Conservation (phyloP, 2,888 invertebrate genomes). For the Patella ulyssiponensis region DNA sequence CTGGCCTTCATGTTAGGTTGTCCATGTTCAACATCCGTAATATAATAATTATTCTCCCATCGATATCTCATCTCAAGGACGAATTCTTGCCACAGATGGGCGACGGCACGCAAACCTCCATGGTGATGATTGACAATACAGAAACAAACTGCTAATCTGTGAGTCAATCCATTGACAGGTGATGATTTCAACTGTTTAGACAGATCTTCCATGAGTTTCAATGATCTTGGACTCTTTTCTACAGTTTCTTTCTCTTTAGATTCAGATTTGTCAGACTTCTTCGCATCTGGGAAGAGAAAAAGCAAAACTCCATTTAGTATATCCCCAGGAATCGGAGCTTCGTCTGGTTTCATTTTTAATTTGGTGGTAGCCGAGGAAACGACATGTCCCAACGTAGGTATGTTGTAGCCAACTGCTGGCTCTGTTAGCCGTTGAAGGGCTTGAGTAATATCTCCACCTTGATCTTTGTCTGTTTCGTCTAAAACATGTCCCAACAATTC, state of each 20-base stretch:
- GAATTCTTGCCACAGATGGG: constrained; percentile 95
- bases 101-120: constrained; percentile 79
- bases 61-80: constrained; percentile 89
- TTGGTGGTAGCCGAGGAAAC: constrained; percentile 59
- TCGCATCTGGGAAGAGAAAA: constrained; percentile 91
- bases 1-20: constrained; percentile 91
- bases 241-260: constrained; percentile 23
- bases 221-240: neutral
- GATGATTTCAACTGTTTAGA: constrained; percentile 82
- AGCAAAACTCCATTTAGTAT: constrained; percentile 83
- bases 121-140: constrained; percentile 67
- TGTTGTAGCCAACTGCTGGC: constrained; percentile 72
- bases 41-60: constrained; percentile 79
- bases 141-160: constrained; percentile 83
- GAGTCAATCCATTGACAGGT: constrained; percentile 83
- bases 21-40: constrained; percentile 78
- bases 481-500: constrained; percentile 75
- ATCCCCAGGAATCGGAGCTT: constrained; percentile 85
- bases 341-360: constrained; percentile 66
- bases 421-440: constrained; percentile 82
- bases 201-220: constrained; percentile 49
- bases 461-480: constrained; percentile 46
- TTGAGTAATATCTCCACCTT: constrained; percentile 56
- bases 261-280: constrained; percentile 59
- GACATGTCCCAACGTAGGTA: constrained; percentile 62